Evolutionary conservation across 2,797 vertebrate species (phyloP).

Genomic region (Carcharodon carcharias): DNA sequence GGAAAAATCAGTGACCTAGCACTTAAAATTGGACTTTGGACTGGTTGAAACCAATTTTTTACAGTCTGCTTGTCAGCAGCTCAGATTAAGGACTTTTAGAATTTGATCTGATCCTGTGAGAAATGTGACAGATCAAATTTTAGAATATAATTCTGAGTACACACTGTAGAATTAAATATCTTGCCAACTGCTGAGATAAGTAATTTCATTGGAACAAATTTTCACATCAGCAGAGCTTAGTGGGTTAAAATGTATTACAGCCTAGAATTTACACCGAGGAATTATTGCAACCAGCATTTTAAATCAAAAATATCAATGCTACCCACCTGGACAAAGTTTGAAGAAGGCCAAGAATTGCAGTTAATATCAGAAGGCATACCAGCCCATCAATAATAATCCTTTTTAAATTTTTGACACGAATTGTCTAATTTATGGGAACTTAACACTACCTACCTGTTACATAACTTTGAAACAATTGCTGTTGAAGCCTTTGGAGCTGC

Average conservation of each 20-base stretch:
- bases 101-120: neutral
- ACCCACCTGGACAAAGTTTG: neutral
- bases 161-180: neutral
- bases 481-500: neutral
- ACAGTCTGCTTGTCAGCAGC: neutral
- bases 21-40: neutral
- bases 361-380: neutral
- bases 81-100: no score
- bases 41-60: neutral
- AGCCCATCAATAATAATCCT: neutral
- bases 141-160: neutral
- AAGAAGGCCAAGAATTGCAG: neutral
- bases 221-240: neutral
- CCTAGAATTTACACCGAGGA: neutral
- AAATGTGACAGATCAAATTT: constrained; percentile 4
- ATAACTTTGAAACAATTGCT: neutral
- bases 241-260: neutral
- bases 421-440: neutral
- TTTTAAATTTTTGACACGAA: neutral
- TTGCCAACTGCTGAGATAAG: neutral
- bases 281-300: neutral
- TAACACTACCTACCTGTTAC: neutral
- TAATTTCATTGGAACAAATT: neutral
- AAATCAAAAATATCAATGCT: neutral
- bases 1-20: neutral